A percentile compares a stretch with the other conserved stretches of the same genome.
Conservation (phyloP, 1,140 invertebrate species). For the Tribolium madens region DNA sequence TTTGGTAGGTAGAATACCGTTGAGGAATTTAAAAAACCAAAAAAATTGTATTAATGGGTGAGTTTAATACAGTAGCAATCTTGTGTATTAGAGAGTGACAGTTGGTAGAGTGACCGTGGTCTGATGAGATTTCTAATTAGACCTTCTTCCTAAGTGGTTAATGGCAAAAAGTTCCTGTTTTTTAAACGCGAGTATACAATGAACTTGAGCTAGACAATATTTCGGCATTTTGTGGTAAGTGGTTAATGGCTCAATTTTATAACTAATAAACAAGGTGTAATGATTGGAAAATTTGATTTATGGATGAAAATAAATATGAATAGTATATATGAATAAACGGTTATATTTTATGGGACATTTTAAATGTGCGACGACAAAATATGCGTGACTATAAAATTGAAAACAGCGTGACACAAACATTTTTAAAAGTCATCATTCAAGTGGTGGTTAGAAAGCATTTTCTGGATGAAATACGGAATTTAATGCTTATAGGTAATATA, state of each 20-base stretch:
- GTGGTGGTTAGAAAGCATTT: not conserved
- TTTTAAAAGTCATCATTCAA: not conserved
- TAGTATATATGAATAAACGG: too few relatives aligned
- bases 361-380: not conserved
- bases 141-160: not conserved
- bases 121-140: not conserved
- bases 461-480: not conserved
- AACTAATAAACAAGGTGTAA: too few relatives aligned
- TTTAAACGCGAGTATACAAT: not conserved
- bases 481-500: not conserved
- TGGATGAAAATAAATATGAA: too few relatives aligned
- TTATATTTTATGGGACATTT: too few relatives aligned
- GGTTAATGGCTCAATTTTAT: not conserved
- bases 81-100: constrained; percentile 5
- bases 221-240: not conserved
- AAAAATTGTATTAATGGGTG: not conserved
- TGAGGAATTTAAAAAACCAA: not conserved
- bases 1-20: constrained; percentile 15
- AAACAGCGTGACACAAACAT: not conserved
- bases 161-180: not conserved
- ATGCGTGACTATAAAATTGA: not conserved
- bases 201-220: not conserved
- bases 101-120: not conserved
- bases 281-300: too few relatives aligned
- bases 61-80: not conserved